Base-by-base conservation (phyloP, 2,888 invertebrate species). In the Euplexia lucipara region DNA sequence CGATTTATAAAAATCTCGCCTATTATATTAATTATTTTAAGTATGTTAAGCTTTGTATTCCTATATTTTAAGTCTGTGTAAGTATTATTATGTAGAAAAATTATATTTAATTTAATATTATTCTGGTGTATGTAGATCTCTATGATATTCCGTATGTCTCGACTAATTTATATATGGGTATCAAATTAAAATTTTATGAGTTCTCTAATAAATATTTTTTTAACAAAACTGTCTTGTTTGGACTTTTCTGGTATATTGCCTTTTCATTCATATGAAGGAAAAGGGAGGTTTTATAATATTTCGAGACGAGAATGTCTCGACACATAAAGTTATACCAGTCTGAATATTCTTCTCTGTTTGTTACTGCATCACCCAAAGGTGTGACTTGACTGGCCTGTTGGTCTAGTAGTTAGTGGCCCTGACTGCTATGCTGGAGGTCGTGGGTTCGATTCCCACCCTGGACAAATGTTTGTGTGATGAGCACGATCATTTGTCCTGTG, bases 41-140 rank as follows among this genome's bases (percentile, higher is more conserved):
- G 39, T 18, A 52, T 39, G 20, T 3, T 76, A 78, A 78, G 37
- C 41, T 10, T 8, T 81, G 49, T 78, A 78, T 80, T 78, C 81
- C 57, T 81, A 0, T 67, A 78, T 45, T 35, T 54, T 70, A 66
- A 65, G 78, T 57, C 4, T 65, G n/a, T 63, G 1, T 65, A 45
- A 66, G 54, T 78, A 52, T 57, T 60, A 48, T 62, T 22, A 18
- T 63, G 20, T 53, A 51, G 10, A 49, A 7, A 35, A 51, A 61
- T 67, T 35, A 16, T 69, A 53, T 39, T 14, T 49, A 61, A 3
- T 26, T 26, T 56, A 3, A 41, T 70, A 39, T 48, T 64, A 49
- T 57, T 72, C 39, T 45, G 37, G 18, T 52, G 3, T 71, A 47
- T 56, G 7, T 44, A 56, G 78, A 80, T 78, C 65, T 69, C 65